phyloP scores from a whole-genome alignment of 2,888 invertebrate genomes.

The Amblyjoppa fuscipennis region DNA sequence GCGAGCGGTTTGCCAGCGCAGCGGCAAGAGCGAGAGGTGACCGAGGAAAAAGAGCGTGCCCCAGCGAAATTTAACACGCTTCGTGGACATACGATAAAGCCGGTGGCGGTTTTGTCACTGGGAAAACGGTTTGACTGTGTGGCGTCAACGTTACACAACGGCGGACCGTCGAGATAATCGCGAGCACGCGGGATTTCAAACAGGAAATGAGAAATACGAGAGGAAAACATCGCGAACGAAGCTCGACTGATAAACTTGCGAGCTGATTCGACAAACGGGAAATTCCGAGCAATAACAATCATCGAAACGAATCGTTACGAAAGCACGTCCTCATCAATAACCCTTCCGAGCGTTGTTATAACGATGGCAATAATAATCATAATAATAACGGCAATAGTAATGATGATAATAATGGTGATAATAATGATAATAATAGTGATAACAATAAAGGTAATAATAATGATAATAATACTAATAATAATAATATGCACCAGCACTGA shows the following conservation, averaged over 20 bases:
- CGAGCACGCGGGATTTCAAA: not conserved
- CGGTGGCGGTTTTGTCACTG: conserved; percentile 9
- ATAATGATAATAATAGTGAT: no score
- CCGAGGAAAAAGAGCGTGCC: conserved; percentile 28
- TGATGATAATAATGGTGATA: no score
- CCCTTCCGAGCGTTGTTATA: not conserved
- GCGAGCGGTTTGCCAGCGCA: not conserved
- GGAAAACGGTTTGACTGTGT: not conserved
- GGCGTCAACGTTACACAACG: not conserved
- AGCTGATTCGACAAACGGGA: conserved; percentile 19
- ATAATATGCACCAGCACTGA: no score
- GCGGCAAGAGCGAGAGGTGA: conserved; percentile 13
- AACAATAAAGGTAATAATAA: no score
- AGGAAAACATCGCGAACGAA: conserved; percentile 1
- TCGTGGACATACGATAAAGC: conserved; percentile 28
- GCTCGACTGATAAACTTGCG: not conserved
- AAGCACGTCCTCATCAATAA: not conserved
- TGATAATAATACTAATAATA: no score
- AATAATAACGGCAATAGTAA: no score
- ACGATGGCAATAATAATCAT: no score
- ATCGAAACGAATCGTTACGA: not conserved
- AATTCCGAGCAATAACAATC: conserved; percentile 5
- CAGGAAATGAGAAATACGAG: conserved; percentile 18
- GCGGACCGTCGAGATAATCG: conserved; percentile 12
- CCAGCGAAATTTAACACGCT: conserved; percentile 49